These are phyloP conservation scores for Leptinotarsa texana DNA, from an alignment of 1,140 invertebrate genomes.

Conservation along the genomic window DNA sequence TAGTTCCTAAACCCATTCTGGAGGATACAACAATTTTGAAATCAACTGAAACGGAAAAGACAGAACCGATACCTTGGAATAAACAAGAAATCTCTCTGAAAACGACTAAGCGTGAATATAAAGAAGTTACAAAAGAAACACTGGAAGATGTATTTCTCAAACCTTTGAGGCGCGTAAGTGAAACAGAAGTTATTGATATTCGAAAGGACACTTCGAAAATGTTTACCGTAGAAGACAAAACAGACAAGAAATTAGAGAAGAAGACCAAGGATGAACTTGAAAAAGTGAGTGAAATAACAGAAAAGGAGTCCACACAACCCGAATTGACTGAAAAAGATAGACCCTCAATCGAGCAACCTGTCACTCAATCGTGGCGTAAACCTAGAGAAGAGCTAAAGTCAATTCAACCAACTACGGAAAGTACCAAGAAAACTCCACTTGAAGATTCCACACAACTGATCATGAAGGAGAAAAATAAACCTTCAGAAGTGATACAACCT, in stretches of 20 bases:
- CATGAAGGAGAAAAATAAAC: background rate
- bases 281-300: background rate
- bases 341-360: constrained; percentile 18
- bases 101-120: constrained; percentile 49
- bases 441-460: no score
- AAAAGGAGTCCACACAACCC: constrained; percentile 15
- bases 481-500: background rate
- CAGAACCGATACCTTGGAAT: constrained; percentile 54
- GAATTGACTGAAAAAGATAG: constrained; percentile 19
- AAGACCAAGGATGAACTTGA: constrained; percentile 11
- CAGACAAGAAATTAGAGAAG: constrained; percentile 13
- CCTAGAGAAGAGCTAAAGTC: background rate
- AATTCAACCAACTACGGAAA: background rate
- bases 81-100: constrained; percentile 55
- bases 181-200: constrained; percentile 14
- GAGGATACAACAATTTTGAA: constrained; percentile 5
- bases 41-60: constrained; percentile 19
- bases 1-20: background rate
- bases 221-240: constrained; percentile 15
- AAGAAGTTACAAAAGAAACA: constrained; percentile 52
- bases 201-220: background rate
- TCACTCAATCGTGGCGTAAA: constrained; percentile 35
- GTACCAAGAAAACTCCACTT: background rate
- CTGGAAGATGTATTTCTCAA: constrained; percentile 53
- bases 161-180: constrained; percentile 39